Base-by-base conservation (phyloP, 2,797 vertebrate species). In the Ptychobarbus kaznakovi region DNA sequence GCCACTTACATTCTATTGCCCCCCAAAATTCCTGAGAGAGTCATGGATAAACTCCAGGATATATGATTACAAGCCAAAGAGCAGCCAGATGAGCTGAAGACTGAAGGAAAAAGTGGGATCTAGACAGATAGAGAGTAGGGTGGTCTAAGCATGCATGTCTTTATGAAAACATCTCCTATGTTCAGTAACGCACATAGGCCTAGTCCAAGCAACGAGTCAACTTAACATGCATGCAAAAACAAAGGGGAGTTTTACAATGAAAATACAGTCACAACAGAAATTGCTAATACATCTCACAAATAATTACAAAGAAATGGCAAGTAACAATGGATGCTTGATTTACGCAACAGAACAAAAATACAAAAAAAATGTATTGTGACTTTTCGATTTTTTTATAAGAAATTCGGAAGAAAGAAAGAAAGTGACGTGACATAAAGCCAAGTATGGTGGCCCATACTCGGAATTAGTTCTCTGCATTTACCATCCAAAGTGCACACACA, bases 1-100 rank as follows among this genome's bases (percentile, higher is more conserved):
- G 58, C 89, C 77, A 88, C 90, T 93, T 91, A 86, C 84, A 81
- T 90, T 90, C 92, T 91, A 94, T 92, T 93, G 89, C 91, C 89
- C 91, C 90, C 49, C 88, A 89, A 90, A 94, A 94, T 95, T 94
- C 93, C 93, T 92, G 89, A 90, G 75, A 91, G 81, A 91, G 91
- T 93, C 92, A 92, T 90, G 92, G 92, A 94, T 92, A 93, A 93
- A 91, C 91, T 93, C 91, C 91, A 90, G 91, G 90, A 94, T 94
- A 92, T 92, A 93, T 89, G 53, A 70, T 58, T 89, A 90, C 89
- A 82, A 87, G 82, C 90, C 89, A 89, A 82, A 75, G 74, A 86
- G 81, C 86, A 91, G 89, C 7, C 73, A 40, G 35, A 38, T 72
- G 28, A 77, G 15, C 44, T 51, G 13, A 68, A 51, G 32, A 40